Evolutionary conservation across 92 coral and sea anemone species (phyloP).

Genomic region (Zoanthus sociatus): DNA sequence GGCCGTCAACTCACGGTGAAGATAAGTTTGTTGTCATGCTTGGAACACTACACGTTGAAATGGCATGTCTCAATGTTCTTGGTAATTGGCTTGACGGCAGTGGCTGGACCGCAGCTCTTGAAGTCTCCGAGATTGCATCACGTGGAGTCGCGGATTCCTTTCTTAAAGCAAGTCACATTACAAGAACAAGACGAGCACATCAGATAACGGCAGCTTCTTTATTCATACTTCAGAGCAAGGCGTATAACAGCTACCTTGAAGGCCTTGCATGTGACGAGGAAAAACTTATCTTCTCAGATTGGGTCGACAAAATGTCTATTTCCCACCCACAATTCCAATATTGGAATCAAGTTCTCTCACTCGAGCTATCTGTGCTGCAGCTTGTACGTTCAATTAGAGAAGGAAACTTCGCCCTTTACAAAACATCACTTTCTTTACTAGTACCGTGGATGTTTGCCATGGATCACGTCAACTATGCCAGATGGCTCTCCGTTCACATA

Average conservation of each 20-base stretch:
- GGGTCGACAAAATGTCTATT: constrained; percentile 41
- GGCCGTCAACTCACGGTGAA: constrained; percentile 41
- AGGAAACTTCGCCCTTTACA: constrained; percentile 52
- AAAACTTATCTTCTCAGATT: constrained; percentile 25
- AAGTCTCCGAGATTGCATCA: constrained; percentile 2
- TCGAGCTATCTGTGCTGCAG: constrained; percentile 60
- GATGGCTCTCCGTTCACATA: constrained; percentile 73
- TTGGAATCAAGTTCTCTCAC: constrained; percentile 55
- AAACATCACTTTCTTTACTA: constrained; percentile 22
- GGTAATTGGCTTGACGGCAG: constrained; percentile 36
- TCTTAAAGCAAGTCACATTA: constrained; percentile 2
- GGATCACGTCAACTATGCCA: constrained; percentile 61
- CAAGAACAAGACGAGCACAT: constrained; percentile 34
- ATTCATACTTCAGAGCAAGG: constrained; percentile 6
- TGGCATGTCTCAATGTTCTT: constrained; percentile 30
- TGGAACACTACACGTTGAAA: constrained; percentile 54
- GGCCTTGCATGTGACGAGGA: background rate
- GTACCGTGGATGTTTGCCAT: constrained; percentile 65
- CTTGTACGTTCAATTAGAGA: constrained; percentile 57
- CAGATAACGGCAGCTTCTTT: constrained; percentile 42
- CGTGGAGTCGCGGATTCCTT: constrained; percentile 5
- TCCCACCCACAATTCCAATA: constrained; percentile 62
- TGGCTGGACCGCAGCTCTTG: constrained; percentile 44
- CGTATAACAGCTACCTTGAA: constrained; percentile 1
- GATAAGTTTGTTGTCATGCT: constrained; percentile 31